Base-by-base conservation (phyloP, 2,113 vertebrate species). In the Pachycephala philippinensis region DNA sequence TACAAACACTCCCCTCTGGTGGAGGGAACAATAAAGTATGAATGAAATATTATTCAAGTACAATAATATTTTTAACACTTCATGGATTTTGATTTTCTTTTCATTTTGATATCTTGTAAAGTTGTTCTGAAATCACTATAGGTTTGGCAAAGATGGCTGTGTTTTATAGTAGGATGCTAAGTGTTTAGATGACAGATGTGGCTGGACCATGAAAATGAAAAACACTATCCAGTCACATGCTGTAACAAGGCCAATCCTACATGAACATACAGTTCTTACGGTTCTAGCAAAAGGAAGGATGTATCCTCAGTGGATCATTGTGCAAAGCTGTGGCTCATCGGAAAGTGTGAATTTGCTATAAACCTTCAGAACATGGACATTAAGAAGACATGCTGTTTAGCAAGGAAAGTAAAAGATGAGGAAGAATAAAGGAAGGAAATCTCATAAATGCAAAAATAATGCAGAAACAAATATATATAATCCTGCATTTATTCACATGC, bases 1-100 rank as follows among this genome's bases (percentile, higher is more conserved):
- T 90, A 80, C 53, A 70, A 90, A 91, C 45, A 94, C 75, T 85
- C 24, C 70, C 82, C 78, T 95, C 89, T 91, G 50, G 66, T 83
- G 70, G 87, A 88, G 22, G 39, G 39, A 95, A 80, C 6, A 70
- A 47, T n/a, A 53, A 42, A 50, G 45, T 23, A 49, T 74, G 68
- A 11, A 31, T 3, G 8, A 79, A 80, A 53, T 82, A 52, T 14
- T 80, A 52, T 33, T 56, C 44, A 69, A 68, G 5, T 24, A 17
- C 10, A 70, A 31, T 56, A 57, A 16, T 52, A 39, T 40, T 71
- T 91, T 61, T 65, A 85, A 59, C 23, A 53, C 10, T 19, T 40
- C 5, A 19, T 30, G 30, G 19, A 28, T 65, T 85, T 87, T 16
- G 4, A 15, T 80, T 81, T 89, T 72, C 22, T 84, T 70, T 76